Evolutionary conservation across 2,888 invertebrate genomes (phyloP).

Genomic region (Timandra comae): DNA sequence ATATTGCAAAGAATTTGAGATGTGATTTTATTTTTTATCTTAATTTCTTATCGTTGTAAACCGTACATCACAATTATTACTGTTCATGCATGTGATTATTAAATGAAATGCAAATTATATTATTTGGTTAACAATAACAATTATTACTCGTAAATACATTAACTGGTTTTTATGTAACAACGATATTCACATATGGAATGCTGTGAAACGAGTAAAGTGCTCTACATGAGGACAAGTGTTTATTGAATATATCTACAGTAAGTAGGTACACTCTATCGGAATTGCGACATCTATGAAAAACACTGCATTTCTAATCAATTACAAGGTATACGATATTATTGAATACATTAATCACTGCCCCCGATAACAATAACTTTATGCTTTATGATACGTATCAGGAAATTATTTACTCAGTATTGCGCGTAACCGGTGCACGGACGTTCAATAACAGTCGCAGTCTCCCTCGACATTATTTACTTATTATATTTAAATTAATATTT

Average conservation of each 20-base stretch:
- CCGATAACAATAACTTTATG: conserved; percentile 47
- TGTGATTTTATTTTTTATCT: too few species aligned
- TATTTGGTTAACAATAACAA: too few species aligned
- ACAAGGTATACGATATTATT: conserved; percentile 29
- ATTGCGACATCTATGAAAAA: conserved; percentile 26
- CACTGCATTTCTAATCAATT: conserved; percentile 40
- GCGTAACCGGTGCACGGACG: conserved; percentile 29
- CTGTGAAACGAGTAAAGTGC: conserved; percentile 19
- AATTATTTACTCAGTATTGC: conserved; percentile 41
- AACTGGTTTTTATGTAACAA: too few species aligned
- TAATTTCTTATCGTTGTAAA: too few species aligned
- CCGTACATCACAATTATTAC: too few species aligned
- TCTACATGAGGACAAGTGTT: conserved; percentile 1
- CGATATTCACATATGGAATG: too few species aligned
- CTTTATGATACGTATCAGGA: conserved; percentile 34
- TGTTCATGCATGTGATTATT: too few species aligned
- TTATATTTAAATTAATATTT: conserved; percentile 1
- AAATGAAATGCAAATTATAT: too few species aligned
- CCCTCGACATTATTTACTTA: too few species aligned
- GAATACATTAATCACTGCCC: conserved; percentile 41
- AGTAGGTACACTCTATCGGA: conserved; percentile 2
- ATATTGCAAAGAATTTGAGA: too few species aligned
- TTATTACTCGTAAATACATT: too few species aligned
- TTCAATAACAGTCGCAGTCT: conserved; percentile 12
- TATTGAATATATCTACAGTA: conserved; percentile 1